These are phyloP conservation scores for Drosophila ercepeae DNA, from an alignment of 1,140 invertebrate genomes.

Conservation along the genomic window DNA sequence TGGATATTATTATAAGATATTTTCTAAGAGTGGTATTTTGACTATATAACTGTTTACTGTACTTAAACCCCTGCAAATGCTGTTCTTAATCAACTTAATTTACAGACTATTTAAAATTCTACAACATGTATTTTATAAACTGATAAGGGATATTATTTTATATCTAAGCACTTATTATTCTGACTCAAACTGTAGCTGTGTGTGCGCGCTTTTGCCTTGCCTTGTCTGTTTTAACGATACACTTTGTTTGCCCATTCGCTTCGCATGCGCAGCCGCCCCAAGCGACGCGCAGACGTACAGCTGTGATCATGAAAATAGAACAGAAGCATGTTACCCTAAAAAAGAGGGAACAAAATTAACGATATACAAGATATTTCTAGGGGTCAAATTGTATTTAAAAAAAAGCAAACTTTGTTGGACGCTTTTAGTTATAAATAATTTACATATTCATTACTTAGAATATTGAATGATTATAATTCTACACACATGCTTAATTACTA, in stretches of 20 bases:
- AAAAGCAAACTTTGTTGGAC: too few species aligned
- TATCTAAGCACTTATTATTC: constrained; percentile 26
- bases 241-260: constrained; percentile 80
- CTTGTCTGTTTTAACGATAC: constrained; percentile 72
- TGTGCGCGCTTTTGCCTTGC: constrained; percentile 50
- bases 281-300: constrained; percentile 16
- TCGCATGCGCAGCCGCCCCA: constrained; percentile 70
- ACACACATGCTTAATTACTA: too few species aligned
- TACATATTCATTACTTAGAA: too few species aligned
- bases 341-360: neutral
- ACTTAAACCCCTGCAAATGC: too few species aligned
- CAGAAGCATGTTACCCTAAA: neutral
- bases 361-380: too few species aligned
- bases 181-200: neutral
- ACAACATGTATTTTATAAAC: neutral
- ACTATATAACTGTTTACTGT: too few species aligned
- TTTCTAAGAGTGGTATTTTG: too few species aligned
- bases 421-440: too few species aligned
- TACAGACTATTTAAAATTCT: neutral
- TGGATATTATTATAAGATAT: too few species aligned
- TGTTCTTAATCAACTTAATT: too few species aligned
- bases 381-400: too few species aligned
- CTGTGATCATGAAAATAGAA: neutral
- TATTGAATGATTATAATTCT: too few species aligned
- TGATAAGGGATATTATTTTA: constrained; percentile 4